Base-by-base conservation (phyloP, 2,113 vertebrate genomes). In the Phocoena sinus region DNA sequence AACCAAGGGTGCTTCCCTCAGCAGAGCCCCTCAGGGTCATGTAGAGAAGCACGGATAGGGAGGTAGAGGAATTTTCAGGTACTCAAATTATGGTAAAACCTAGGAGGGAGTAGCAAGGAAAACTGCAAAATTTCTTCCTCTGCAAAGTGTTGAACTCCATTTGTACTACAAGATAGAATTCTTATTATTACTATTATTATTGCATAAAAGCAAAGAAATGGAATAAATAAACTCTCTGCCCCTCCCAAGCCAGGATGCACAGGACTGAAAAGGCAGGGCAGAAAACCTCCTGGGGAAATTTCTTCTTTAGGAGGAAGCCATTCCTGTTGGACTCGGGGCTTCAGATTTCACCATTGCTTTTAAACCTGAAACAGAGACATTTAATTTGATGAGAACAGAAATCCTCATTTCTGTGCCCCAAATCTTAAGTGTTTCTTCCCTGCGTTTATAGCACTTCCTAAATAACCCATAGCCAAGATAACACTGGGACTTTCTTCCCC, bases 391-490 rank as follows among this genome's bases (percentile, higher is more conserved):
- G 56, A 96, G 62, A 76, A 71, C 83, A 92, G 73, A 93, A 95
- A 81, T 95, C 31, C 76, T 67, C 58, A 41, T 58, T 89, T 38
- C 53, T 4, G 4, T 47, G 63, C 91, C 81, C 53, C 65, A 68
- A 56, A 89, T 97, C 89, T 77, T 77, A 53, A 89, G 80, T 95
- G 93, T 92, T 91, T 85, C 89, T 91, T 92, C 85, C 80, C 74
- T 89, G 6, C 1, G 84, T 90, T 82, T 94, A 89, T 62, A 97
- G 79, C 87, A 58, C 95, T 95, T 98, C 95, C 92, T 96, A 97
- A 97, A 96, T 95, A 97, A 92, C 86, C 87, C 96, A 71, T 36
- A 70, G 90, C 87, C 87, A 38, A 97, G 98, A 97, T 97, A 97
- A 90, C 63, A 41, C 95, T 12, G 93, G 33, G 92, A 94, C 95